Evolutionary conservation across 2,888 invertebrate genomes (phyloP).

Genomic region (Dermolepida albohirtum): DNA sequence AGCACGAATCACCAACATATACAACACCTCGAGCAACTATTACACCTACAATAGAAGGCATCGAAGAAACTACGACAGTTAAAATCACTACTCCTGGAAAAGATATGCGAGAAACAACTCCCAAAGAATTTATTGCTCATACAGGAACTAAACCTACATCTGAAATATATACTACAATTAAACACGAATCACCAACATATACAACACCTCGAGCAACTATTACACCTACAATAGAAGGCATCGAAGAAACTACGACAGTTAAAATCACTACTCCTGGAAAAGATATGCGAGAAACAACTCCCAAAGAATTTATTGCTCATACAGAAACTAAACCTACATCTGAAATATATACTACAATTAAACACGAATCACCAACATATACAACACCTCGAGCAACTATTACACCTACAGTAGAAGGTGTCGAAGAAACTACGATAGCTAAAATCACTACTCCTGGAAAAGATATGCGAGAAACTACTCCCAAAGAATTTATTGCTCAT

Average conservation of each 20-base stretch:
- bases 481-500: no score
- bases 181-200: neutral
- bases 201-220: constrained; percentile 1
- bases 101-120: neutral
- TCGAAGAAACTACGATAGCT: no score
- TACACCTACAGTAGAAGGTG: no score
- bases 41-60: neutral
- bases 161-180: neutral
- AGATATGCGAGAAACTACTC: neutral
- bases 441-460: no score
- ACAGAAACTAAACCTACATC: neutral
- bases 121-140: neutral
- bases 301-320: neutral
- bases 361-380: no score
- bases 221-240: no score
- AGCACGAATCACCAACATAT: neutral
- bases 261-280: neutral
- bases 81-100: neutral
- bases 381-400: no score
- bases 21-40: neutral
- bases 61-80: neutral
- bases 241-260: no score
- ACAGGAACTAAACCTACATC: neutral
- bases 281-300: neutral
- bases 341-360: no score